phyloP scores from a whole-genome alignment of 2,888 invertebrate species.

The Pammene fasciana region DNA sequence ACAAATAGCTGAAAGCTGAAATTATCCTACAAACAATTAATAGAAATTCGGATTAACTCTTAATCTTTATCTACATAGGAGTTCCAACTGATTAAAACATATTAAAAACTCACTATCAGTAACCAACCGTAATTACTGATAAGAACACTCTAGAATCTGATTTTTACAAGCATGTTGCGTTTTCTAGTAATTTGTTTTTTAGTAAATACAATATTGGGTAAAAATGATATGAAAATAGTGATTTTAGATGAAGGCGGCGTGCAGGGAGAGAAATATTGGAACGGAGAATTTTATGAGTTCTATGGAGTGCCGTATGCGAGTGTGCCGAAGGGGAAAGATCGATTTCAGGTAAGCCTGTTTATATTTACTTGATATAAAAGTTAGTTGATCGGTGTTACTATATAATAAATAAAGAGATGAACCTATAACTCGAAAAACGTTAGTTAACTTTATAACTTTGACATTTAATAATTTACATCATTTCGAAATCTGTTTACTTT shows the following conservation, averaged over 20 bases:
- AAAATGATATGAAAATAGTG: conserved; percentile 55
- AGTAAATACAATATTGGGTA: conserved; percentile 48
- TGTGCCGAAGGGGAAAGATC: conserved; percentile 65
- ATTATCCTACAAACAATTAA: too few relatives aligned
- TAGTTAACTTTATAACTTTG: too few relatives aligned
- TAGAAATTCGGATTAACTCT: neutral
- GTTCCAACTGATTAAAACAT: conserved; percentile 26
- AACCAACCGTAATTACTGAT: conserved; percentile 32
- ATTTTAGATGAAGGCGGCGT: conserved; percentile 63
- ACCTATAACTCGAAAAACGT: too few relatives aligned
- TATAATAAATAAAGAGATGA: too few relatives aligned
- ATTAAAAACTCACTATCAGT: conserved; percentile 23
- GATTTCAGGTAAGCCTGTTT: conserved; percentile 62
- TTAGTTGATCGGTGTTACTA: too few relatives aligned
- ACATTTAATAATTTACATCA: too few relatives aligned
- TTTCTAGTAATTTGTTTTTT: conserved; percentile 52
- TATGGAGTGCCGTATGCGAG: conserved; percentile 72
- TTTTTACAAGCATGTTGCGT: conserved; percentile 55
- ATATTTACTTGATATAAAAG: neutral
- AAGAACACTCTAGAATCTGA: conserved; percentile 32
- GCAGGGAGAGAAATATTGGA: conserved; percentile 70
- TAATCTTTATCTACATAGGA: conserved; percentile 24
- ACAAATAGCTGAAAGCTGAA: too few relatives aligned
- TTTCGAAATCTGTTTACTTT: too few relatives aligned
- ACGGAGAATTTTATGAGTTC: conserved; percentile 73